A percentile compares a stretch with the other conserved stretches of the same genome.
These are phyloP conservation scores for Microplitis demolitor DNA, from an alignment of 1,140 invertebrate genomes.

Conservation along the genomic window DNA sequence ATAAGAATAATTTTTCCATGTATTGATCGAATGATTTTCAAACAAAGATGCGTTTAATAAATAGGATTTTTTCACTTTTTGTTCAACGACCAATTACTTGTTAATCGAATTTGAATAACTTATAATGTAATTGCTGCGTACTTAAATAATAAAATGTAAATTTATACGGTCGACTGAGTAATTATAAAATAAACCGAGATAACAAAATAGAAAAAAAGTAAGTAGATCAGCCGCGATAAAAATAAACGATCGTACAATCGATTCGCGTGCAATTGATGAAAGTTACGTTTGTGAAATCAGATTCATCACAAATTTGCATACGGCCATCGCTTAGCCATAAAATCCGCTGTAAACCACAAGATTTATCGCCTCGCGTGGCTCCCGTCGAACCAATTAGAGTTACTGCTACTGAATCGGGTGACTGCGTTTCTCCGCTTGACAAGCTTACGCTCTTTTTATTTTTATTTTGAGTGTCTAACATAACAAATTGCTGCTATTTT, in stretches of 20 bases:
- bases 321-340: slow-evolving; percentile 29
- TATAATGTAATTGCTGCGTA: too few species aligned
- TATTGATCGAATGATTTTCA: too few species aligned
- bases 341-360: slow-evolving; percentile 25
- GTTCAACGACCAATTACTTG: too few species aligned
- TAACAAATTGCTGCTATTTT: neutral
- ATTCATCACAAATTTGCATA: slow-evolving; percentile 31
- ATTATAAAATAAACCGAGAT: neutral
- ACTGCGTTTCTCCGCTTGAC: neutral
- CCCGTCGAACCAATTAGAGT: slow-evolving; percentile 35
- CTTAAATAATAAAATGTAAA: too few species aligned
- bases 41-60: too few species aligned
- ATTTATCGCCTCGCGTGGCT: slow-evolving; percentile 34
- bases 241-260: neutral
- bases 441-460: neutral
- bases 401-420: slow-evolving; percentile 18
- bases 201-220: neutral
- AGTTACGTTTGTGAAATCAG: slow-evolving; percentile 20
- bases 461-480: neutral
- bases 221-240: neutral
- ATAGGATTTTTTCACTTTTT: too few species aligned
- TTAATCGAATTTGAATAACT: too few species aligned
- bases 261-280: slow-evolving; percentile 18
- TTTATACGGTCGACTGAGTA: neutral
- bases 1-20: too few species aligned